Evolutionary conservation across 2,113 vertebrate species (phyloP).

Genomic region (Delphinapterus leucas): DNA sequence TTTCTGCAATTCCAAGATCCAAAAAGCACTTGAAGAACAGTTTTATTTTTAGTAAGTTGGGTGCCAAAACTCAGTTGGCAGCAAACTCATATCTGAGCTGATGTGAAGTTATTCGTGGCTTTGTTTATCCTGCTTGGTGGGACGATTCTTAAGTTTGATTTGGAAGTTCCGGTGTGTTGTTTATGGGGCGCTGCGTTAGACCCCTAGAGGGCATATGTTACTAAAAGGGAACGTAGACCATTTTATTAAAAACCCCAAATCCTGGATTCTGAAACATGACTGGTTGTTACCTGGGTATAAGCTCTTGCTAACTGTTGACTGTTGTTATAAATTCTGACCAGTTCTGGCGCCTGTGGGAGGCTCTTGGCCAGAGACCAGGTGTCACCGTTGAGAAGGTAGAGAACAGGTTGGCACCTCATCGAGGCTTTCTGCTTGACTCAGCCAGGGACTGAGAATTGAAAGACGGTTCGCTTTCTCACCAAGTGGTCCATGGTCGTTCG

Average conservation of each 20-base stretch:
- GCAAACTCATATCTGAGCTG: not conserved
- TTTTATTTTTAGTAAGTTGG: not conserved
- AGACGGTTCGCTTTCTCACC: fast-evolving
- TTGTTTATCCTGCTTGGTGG: not conserved
- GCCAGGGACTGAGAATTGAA: fast-evolving
- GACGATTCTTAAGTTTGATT: not conserved
- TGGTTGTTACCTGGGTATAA: not conserved
- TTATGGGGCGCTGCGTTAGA: fast-evolving
- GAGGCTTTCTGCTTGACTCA: not conserved
- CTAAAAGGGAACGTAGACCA: not conserved
- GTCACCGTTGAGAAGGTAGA: not conserved
- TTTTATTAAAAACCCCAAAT: not conserved
- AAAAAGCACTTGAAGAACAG: not conserved
- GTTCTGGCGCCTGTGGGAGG: not conserved
- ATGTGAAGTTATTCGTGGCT: not conserved
- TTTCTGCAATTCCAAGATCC: not conserved
- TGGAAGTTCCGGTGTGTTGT: fast-evolving
- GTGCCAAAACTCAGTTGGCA: not conserved
- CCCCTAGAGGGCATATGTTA: too few relatives aligned
- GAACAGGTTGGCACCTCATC: not conserved
- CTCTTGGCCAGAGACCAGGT: not conserved
- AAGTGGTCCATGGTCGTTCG: fast-evolving
- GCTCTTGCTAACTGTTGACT: not conserved
- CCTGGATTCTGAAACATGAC: not conserved
- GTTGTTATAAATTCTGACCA: not conserved